phyloP scores from a whole-genome alignment of 2,888 invertebrate species.

The Parapristionchus giblindavisi region DNA sequence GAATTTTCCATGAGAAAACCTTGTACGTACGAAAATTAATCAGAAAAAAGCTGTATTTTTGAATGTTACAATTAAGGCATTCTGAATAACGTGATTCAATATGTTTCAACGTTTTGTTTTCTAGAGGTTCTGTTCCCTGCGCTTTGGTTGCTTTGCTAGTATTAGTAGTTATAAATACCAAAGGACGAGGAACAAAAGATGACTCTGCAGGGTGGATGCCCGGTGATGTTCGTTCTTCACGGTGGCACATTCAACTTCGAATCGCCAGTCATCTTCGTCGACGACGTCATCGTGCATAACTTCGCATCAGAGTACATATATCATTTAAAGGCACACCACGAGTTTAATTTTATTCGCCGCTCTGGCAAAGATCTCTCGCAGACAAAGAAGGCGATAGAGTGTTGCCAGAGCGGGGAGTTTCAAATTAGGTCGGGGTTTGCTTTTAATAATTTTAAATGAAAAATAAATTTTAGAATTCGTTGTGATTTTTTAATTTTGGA shows the following conservation, averaged over 20 bases:
- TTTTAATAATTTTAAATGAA: no score
- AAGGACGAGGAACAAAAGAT: not conserved
- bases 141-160: not conserved
- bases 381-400: no score
- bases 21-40: no score
- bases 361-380: no score
- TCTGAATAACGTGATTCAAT: not conserved
- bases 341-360: no score
- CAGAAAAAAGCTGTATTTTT: no score
- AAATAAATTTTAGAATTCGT: no score
- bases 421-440: no score
- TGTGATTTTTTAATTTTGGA: no score
- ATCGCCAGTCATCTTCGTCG: constrained; percentile 41
- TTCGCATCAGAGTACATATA: constrained; percentile 27
- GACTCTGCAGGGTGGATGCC: constrained; percentile 43
- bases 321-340: no score
- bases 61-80: not conserved
- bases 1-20: no score
- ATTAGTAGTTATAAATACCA: not conserved
- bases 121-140: not conserved
- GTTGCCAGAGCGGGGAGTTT: no score
- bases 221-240: constrained; percentile 45
- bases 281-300: constrained; percentile 42
- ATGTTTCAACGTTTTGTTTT: not conserved
- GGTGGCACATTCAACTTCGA: constrained; percentile 44